Evolutionary conservation across 2,888 invertebrate genomes (phyloP), one percentile per base, ranked within the genome.

Genomic region (Myopa testacea): DNA sequence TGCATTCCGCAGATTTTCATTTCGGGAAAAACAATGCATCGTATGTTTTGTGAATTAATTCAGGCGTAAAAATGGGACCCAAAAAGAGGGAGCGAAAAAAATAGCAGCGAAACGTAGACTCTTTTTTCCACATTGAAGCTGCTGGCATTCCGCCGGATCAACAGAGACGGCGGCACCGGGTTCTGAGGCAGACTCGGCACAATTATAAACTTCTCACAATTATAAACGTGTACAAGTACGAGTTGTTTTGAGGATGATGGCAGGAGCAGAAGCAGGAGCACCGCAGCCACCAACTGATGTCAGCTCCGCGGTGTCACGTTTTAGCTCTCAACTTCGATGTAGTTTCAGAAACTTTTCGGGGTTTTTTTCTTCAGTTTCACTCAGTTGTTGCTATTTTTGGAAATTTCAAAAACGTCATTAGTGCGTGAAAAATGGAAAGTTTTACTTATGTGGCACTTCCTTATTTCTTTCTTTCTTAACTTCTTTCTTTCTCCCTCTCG

Each of bases 391-490:
- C n/a, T 65, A 63, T 55, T 74, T 45, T 65, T 34, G 62, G 40
- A 12, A 19, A 62, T 38, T 73, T 62, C 45, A 6, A 8, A 14
- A 37, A 10, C 62, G 63, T 73, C 73, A 73, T 73, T 73, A 73
- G 74, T 74, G 63, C 65, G 65, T 65, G 65, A 19, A 74, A 74
- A 74, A 65, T 74, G 65, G 37, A 74, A 65, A 74, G 74, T 65
- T 74, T 45, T 26, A 4, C 40, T 45, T 19, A 50, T 34, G 58
- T 60, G 73, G 40, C 40, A 34, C 14, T 26, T 37, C n/a, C 14
- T 67, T 12, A 4, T 40, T n/a, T 37, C 6, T 37, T 67, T 37
- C 50, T 8, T 50, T 50, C 40, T 0, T 34, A 7, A 26, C 8
- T 19, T 63, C 63, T 34, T 16, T 37, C n/a, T 7, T n/a, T 71